phyloP scores from a whole-genome alignment of 2,888 invertebrate genomes.

The Diabrotica balteata region DNA sequence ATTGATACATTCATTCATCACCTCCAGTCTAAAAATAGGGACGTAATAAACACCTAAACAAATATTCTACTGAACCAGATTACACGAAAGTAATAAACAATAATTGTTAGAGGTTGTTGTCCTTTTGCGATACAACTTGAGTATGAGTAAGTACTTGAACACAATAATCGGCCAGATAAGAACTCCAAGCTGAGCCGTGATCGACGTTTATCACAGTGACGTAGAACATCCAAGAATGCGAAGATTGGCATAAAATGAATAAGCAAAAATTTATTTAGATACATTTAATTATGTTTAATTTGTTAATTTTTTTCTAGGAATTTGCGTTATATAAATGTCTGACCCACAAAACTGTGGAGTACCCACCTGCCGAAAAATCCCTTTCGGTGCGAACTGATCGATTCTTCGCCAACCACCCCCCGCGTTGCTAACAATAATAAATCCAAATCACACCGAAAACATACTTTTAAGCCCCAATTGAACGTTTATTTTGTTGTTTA shows the following conservation, averaged over 20 bases:
- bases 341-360: too few species aligned
- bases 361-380: too few species aligned
- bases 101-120: constrained; percentile 25
- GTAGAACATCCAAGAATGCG: neutral
- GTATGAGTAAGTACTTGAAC: constrained; percentile 20
- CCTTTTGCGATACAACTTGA: constrained; percentile 17
- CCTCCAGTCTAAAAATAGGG: too few species aligned
- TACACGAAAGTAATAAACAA: constrained; percentile 9
- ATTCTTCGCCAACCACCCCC: neutral
- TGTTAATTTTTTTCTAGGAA: too few species aligned
- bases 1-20: too few species aligned
- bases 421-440: constrained; percentile 1
- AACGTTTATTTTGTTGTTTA: constrained; percentile 29
- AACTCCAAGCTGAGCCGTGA: neutral
- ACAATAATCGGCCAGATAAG: constrained; percentile 28
- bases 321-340: too few species aligned
- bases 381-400: too few species aligned
- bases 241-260: too few species aligned
- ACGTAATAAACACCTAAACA: constrained; percentile 8
- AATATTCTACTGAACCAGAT: constrained; percentile 26
- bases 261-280: too few species aligned
- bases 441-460: constrained; percentile 15
- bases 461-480: constrained; percentile 5
- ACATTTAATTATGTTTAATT: too few species aligned
- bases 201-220: constrained; percentile 7